Percentiles rank a stretch among this genome's conserved stretches.
Conservation (phyloP, 2,888 invertebrate genomes). For the Tridacna crocea region DNA sequence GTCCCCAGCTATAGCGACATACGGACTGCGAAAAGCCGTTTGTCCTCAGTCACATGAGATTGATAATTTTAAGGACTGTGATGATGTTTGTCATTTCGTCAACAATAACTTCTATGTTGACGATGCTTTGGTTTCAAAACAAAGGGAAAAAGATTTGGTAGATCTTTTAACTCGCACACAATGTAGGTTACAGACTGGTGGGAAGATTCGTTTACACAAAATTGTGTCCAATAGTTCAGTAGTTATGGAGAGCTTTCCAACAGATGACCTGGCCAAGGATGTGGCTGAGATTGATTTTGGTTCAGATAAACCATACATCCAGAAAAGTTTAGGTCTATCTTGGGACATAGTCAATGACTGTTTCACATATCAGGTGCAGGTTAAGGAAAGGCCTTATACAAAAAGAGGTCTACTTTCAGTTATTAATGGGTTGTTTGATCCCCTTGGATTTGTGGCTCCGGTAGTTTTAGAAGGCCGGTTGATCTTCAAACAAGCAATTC, state of each 20-base stretch:
- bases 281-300: neutral
- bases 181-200: constrained; percentile 7
- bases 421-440: constrained; percentile 27
- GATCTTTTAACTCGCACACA: constrained; percentile 25
- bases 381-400: constrained; percentile 4
- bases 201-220: constrained; percentile 34
- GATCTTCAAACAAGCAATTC: constrained; percentile 21
- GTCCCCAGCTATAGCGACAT: neutral
- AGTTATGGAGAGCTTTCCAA: constrained; percentile 14
- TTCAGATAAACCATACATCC: neutral
- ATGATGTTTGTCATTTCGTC: constrained; percentile 26
- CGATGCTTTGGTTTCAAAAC: constrained; percentile 23
- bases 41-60: constrained; percentile 5
- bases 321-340: constrained; percentile 24
- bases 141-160: constrained; percentile 15
- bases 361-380: neutral
- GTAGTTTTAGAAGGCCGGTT: constrained; percentile 29
- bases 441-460: constrained; percentile 33
- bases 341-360: constrained; percentile 21
- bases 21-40: neutral
- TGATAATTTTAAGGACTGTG: constrained; percentile 8
- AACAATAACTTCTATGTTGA: constrained; percentile 29
- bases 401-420: constrained; percentile 11
- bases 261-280: constrained; percentile 12
- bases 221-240: constrained; percentile 25